Evolutionary conservation across 2,797 vertebrate genomes (phyloP), one percentile per base, ranked within the genome.

Genomic region (Characodon lateralis): DNA sequence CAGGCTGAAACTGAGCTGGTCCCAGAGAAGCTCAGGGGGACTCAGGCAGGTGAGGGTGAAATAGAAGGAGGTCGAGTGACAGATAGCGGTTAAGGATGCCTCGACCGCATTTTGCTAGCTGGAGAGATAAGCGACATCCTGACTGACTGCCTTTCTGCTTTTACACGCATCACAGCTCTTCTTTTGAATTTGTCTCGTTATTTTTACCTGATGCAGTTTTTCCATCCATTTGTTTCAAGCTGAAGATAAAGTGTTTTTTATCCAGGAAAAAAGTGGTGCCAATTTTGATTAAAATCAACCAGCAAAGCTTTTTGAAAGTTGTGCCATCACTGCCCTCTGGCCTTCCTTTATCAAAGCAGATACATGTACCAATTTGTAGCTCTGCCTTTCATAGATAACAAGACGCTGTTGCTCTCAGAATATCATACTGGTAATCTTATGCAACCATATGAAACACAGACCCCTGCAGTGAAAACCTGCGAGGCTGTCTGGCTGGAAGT

Each of bases 91-190:
- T 90, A 89, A 87, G 87, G 86, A 88, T 90, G 86, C 89, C 83
- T 89, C 85, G 81, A 91, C 91, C 87, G 85, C 92, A 89, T 83
- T 91, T 91, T 88, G 85, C 78, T 75, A 85, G 86, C 66, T 76
- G 55, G 68, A 76, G 89, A 91, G 91, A 91, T 92, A 91, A 91
- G 89, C 71, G 59, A 87, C 91, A 88, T 91, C 88, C 89, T 90
- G 86, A 81, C 76, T 77, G 87, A 89, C 77, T 26, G 73, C 83
- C 79, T 78, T 73, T 85, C 31, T 51, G n/a, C 51, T 10, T 39
- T 53, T 80, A 51, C 74, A 73, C 5, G 28, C 13, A 39, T 72
- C 76, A 13, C 0, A 20, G 18, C 81, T 73, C 1, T 22, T 20
- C 79, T 31, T 73, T 71, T 69, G 69, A 55, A 79, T 81, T 75